These are phyloP conservation scores for Limnothrissa miodon DNA, from an alignment of 2,113 vertebrate genomes.

Conservation along the genomic window DNA sequence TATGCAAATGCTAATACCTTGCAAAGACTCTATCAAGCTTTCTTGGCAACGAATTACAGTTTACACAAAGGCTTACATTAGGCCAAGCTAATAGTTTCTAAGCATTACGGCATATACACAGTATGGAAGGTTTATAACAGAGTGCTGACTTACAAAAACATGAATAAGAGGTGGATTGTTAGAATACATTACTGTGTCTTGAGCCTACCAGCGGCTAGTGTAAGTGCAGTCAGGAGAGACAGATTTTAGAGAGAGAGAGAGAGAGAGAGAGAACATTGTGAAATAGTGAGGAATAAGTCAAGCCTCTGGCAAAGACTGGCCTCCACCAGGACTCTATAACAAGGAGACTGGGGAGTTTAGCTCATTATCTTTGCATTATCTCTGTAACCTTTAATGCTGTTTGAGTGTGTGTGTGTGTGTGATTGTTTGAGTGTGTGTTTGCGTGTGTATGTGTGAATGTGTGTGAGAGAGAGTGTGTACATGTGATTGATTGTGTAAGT, in stretches of 20 bases:
- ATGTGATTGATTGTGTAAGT: background rate
- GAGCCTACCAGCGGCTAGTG: background rate
- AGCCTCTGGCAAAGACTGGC: background rate
- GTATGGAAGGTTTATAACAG: background rate
- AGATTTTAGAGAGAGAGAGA: background rate
- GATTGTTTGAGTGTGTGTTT: background rate
- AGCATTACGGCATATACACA: too few relatives aligned
- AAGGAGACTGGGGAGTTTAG: background rate
- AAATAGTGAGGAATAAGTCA: background rate
- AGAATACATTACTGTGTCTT: background rate
- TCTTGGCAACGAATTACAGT: background rate
- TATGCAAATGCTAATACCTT: background rate
- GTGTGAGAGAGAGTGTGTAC: background rate
- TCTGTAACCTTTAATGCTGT: background rate
- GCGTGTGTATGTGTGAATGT: background rate
- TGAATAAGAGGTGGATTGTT: constrained; percentile 6
- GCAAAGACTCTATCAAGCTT: background rate
- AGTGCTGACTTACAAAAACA: constrained; percentile 1
- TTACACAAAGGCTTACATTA: constrained; percentile 1
- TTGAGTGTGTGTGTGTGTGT: background rate
- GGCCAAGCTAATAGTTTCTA: background rate
- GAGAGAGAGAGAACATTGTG: background rate
- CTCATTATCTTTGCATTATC: constrained; percentile 10
- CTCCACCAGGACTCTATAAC: background rate
- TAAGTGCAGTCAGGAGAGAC: background rate